Conservation (phyloP, 2,888 invertebrate species). For the Ptychoptera contaminata region DNA sequence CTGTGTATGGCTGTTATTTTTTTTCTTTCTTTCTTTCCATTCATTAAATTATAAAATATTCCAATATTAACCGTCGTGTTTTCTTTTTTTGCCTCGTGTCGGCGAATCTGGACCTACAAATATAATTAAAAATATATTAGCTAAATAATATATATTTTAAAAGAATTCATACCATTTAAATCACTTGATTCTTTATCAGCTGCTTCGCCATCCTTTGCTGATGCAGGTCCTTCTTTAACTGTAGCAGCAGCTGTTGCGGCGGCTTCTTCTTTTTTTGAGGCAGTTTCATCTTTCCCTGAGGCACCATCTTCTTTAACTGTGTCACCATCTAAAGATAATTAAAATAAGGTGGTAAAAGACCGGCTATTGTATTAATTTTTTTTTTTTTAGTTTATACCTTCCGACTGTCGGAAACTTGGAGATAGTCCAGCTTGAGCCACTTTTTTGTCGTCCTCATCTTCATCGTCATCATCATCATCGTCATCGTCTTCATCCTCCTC, state of each 20-base stretch:
- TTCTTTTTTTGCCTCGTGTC: conserved; percentile 54
- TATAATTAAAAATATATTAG: too few species aligned
- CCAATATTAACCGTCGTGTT: conserved; percentile 39
- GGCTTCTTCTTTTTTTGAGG: too few species aligned
- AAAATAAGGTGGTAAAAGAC: too few species aligned
- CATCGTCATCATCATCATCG: conserved; percentile 28
- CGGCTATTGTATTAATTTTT: too few species aligned
- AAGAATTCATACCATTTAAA: background rate
- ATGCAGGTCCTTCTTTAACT: background rate
- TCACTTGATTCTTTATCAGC: conserved; percentile 21
- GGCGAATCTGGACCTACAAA: conserved; percentile 22
- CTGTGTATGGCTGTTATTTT: background rate
- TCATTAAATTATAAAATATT: conserved; percentile 1
- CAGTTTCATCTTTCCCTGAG: too few species aligned
- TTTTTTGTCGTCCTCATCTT: conserved; percentile 28
- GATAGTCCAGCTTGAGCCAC: conserved; percentile 18
- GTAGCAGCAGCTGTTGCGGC: too few species aligned
- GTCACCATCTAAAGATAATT: too few species aligned
- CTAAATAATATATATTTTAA: background rate
- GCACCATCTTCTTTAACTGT: too few species aligned
- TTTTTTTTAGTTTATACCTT: too few species aligned
- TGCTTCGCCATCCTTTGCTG: conserved; percentile 26
- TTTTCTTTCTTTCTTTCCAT: conserved; percentile 1
- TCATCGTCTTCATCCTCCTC: conserved; percentile 26
- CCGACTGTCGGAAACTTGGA: too few species aligned